Evolutionary conservation across 1,140 invertebrate species (phyloP).

Genomic region (Papilio xuthus): DNA sequence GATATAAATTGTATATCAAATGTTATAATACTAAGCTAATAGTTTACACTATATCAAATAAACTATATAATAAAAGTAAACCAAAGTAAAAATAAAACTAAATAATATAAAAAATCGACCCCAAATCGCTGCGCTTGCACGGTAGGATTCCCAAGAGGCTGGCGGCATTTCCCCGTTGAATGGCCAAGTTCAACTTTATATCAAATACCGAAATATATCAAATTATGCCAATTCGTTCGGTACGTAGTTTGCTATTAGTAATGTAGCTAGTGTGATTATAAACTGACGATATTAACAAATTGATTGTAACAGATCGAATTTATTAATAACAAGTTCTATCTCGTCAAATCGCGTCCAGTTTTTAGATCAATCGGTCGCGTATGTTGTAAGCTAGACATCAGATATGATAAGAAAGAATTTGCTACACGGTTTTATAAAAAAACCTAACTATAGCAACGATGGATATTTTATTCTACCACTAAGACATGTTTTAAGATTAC

Average conservation of each 20-base stretch:
- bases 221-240: too few species aligned
- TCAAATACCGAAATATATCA: too few species aligned
- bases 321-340: constrained; percentile 26
- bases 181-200: too few species aligned
- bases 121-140: too few species aligned
- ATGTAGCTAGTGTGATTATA: not conserved
- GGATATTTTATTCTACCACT: not conserved
- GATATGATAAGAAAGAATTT: not conserved
- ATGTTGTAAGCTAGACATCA: not conserved
- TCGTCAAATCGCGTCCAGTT: constrained; percentile 28
- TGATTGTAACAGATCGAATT: not conserved
- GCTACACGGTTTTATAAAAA: not conserved
- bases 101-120: too few species aligned
- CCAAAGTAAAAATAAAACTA: too few species aligned
- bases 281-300: not conserved
- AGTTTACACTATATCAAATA: too few species aligned
- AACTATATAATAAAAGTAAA: too few species aligned
- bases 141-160: too few species aligned
- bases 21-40: too few species aligned
- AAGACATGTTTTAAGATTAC: not conserved
- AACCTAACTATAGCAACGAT: not conserved
- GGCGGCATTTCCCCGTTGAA: too few species aligned
- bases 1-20: too few species aligned
- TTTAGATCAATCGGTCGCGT: constrained; percentile 6
- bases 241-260: not conserved